Conservation (phyloP, 1,140 invertebrate genomes). For the Zaprionus kolodkinae region DNA sequence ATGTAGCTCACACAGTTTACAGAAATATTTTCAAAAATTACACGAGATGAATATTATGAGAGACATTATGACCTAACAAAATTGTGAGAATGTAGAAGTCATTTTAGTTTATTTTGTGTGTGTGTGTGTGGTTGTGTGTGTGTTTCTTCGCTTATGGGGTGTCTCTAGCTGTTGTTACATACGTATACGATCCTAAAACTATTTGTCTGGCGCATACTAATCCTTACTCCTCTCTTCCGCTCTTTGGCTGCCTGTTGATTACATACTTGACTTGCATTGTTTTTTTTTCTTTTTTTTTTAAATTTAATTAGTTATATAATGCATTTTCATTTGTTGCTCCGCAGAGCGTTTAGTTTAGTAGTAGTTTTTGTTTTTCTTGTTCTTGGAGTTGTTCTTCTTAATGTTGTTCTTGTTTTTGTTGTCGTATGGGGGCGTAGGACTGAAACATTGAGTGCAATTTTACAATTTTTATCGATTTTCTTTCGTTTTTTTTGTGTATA, state of each 20-base stretch:
- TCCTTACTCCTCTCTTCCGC: conserved; percentile 17
- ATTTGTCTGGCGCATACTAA: conserved; percentile 64
- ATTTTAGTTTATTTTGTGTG: conserved; percentile 51
- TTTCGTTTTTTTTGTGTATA: conserved; percentile 23
- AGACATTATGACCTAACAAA: conserved; percentile 70
- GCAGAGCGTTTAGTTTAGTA: conserved; percentile 57
- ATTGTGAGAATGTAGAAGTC: conserved; percentile 80
- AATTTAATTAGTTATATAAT: conserved; percentile 51
- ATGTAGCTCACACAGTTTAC: conserved; percentile 56
- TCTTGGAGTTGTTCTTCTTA: conserved; percentile 40
- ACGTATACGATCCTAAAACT: conserved; percentile 61
- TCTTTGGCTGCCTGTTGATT: conserved; percentile 65
- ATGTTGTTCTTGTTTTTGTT: conserved; percentile 28
- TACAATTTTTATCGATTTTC: conserved; percentile 68
- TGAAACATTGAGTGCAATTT: conserved; percentile 82
- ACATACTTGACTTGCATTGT: conserved; percentile 30
- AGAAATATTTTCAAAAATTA: conserved; percentile 67
- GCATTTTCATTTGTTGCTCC: conserved; percentile 57
- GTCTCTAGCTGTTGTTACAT: conserved; percentile 21
- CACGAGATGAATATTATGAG: conserved; percentile 63
- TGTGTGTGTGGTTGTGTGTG: conserved; percentile 36
- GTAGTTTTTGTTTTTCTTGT: conserved; percentile 31
- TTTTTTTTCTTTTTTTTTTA: no score
- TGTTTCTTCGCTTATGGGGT: conserved; percentile 2
- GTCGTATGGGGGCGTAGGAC: conserved; percentile 41